Percentiles rank a stretch among this genome's conserved stretches.
Conservation (phyloP, 2,113 vertebrate genomes). For the Antechinus flavipes region DNA sequence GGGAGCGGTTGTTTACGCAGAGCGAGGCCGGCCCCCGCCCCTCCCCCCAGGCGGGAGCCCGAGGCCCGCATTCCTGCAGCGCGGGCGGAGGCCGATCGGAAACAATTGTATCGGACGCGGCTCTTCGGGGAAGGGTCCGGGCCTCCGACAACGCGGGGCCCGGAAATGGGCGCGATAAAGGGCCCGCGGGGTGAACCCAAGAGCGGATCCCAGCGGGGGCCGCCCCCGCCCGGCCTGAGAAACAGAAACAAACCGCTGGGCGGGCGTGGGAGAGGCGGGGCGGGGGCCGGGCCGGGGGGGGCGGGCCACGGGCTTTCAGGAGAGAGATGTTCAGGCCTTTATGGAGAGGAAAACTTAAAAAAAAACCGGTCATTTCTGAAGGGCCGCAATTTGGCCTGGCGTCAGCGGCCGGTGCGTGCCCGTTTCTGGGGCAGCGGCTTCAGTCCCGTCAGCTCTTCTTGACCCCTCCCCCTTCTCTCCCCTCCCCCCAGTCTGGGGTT, state of each 20-base stretch:
- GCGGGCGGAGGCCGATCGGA: conserved; percentile 59
- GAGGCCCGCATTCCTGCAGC: conserved; percentile 59
- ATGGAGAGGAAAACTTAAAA: not conserved
- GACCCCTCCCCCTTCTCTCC: too few relatives aligned
- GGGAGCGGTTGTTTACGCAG: not conserved
- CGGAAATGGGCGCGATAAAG: conserved; percentile 62
- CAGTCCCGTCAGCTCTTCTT: too few relatives aligned
- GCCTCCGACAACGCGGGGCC: conserved; percentile 67
- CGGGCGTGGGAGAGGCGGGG: not conserved
- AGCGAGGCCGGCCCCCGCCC: not conserved
- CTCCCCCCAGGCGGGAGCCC: not conserved
- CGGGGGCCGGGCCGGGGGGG: not conserved
- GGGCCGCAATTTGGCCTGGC: too few relatives aligned
- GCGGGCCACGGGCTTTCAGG: too few relatives aligned
- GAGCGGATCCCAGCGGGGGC: not conserved
- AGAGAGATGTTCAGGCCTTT: not conserved
- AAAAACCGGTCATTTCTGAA: too few relatives aligned
- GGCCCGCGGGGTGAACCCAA: not conserved
- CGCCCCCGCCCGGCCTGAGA: not conserved
- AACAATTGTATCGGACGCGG: conserved; percentile 74
- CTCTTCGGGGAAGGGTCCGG: conserved; percentile 61
- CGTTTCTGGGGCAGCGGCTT: too few relatives aligned
- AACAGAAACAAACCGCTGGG: not conserved
- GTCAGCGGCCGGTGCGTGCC: too few relatives aligned
- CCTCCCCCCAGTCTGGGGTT: too few relatives aligned